These are phyloP conservation scores for Glareola pratincola DNA, from an alignment of 2,113 vertebrate genomes.

Conservation along the genomic window DNA sequence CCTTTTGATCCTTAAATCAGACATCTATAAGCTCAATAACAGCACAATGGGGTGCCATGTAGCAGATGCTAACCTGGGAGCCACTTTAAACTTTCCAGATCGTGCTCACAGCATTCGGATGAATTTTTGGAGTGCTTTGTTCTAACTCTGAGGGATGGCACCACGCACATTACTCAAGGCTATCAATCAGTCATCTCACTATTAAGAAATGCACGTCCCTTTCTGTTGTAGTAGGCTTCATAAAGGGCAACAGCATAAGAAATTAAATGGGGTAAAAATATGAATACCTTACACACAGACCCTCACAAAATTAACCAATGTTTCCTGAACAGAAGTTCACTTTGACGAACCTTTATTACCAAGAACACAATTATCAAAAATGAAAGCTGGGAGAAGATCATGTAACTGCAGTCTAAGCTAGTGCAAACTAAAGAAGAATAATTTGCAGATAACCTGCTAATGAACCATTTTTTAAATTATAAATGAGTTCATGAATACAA, in stretches of 20 bases:
- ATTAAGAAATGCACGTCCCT: not conserved
- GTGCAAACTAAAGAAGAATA: not conserved
- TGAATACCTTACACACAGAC: not conserved
- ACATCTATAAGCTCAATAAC: not conserved
- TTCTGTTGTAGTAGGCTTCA: not conserved
- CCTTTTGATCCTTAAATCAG: slow-evolving; percentile 10
- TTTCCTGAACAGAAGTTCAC: not conserved
- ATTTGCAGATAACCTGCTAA: slow-evolving; percentile 21
- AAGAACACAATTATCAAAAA: not conserved
- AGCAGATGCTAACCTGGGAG: slow-evolving; percentile 37
- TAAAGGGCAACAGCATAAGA: not conserved
- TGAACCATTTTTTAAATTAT: slow-evolving; percentile 17
- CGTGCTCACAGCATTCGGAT: not conserved
- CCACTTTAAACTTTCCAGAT: slow-evolving; percentile 18
- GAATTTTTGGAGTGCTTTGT: not conserved
- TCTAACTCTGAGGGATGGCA: not conserved
- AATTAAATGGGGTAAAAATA: not conserved
- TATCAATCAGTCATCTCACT: not conserved
- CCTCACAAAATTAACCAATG: not conserved
- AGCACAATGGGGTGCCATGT: not conserved
- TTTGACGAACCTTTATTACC: not conserved
- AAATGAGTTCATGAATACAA: slow-evolving; percentile 13
- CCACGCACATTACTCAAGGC: not conserved
- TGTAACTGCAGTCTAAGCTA: not conserved
- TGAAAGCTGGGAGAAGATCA: not conserved